Conservation (phyloP, 2,888 invertebrate species). For the Sarcophaga variegata region DNA sequence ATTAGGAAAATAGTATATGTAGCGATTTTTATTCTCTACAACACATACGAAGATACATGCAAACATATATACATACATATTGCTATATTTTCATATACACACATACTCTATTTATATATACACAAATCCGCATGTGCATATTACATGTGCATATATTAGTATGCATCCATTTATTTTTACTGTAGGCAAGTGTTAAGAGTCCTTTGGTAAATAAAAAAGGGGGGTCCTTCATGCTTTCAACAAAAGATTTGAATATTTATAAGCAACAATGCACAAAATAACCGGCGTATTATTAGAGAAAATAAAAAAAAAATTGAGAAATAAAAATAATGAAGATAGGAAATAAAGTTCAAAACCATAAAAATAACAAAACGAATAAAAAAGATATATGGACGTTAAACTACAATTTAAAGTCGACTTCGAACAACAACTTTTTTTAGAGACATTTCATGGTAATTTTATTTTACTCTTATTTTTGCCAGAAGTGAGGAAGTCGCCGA, state of each 20-base stretch:
- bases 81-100: too few species aligned
- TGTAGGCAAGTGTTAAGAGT: conserved; percentile 31
- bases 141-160: not conserved
- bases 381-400: too few species aligned
- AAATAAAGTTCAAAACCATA: too few species aligned
- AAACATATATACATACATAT: not conserved
- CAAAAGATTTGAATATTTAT: conserved; percentile 64
- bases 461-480: too few species aligned
- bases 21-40: conserved; percentile 32
- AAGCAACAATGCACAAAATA: conserved; percentile 40
- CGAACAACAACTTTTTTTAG: too few species aligned
- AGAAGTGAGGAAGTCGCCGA: too few species aligned
- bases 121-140: not conserved
- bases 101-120: too few species aligned
- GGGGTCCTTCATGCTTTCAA: conserved; percentile 7
- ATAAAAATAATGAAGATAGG: too few species aligned
- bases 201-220: not conserved
- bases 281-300: conserved; percentile 12
- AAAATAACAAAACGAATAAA: too few species aligned
- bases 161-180: conserved; percentile 27
- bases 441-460: too few species aligned
- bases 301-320: not conserved
- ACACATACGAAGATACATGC: not conserved
- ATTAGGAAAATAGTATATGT: conserved; percentile 44
- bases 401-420: too few species aligned